These are phyloP conservation scores for Scomber colias DNA, from an alignment of 2,113 vertebrate genomes.

Conservation along the genomic window DNA sequence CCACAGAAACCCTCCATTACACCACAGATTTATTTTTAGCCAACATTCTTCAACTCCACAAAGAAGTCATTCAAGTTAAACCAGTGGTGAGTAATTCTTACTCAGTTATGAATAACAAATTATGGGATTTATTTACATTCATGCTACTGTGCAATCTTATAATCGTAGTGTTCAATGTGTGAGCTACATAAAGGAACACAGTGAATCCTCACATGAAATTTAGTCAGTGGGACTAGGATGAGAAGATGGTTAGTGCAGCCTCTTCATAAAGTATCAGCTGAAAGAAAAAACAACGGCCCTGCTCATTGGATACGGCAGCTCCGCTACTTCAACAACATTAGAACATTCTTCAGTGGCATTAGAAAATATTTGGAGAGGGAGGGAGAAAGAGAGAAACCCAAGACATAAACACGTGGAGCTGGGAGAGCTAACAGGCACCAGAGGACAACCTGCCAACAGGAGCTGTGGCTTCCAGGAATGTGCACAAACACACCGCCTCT, in stretches of 20 bases:
- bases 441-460: conserved; percentile 68
- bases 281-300: conserved; percentile 56
- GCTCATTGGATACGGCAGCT: conserved; percentile 58
- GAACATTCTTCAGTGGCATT: conserved; percentile 84
- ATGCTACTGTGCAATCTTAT: conserved; percentile 11
- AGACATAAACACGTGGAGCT: conserved; percentile 62
- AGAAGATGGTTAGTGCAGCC: conserved; percentile 10
- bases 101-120: conserved; percentile 48
- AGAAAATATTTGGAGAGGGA: conserved; percentile 82
- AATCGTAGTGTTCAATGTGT: background rate
- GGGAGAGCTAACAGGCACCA: conserved; percentile 63
- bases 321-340: conserved; percentile 68
- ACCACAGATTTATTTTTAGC: conserved; percentile 67
- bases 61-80: conserved; percentile 70
- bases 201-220: conserved; percentile 18
- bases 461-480: conserved; percentile 79
- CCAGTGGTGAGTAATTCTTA: conserved; percentile 54
- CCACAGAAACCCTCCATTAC: conserved; percentile 61
- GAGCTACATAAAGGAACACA: background rate
- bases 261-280: conserved; percentile 56
- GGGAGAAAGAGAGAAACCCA: conserved; percentile 68
- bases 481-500: conserved; percentile 52
- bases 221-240: conserved; percentile 15
- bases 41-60: conserved; percentile 56
- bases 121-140: conserved; percentile 25